A percentile compares a stretch with the other conserved stretches of the same genome.
These are phyloP conservation scores for Manduca sexta DNA, from an alignment of 1,140 invertebrate species.

Conservation along the genomic window DNA sequence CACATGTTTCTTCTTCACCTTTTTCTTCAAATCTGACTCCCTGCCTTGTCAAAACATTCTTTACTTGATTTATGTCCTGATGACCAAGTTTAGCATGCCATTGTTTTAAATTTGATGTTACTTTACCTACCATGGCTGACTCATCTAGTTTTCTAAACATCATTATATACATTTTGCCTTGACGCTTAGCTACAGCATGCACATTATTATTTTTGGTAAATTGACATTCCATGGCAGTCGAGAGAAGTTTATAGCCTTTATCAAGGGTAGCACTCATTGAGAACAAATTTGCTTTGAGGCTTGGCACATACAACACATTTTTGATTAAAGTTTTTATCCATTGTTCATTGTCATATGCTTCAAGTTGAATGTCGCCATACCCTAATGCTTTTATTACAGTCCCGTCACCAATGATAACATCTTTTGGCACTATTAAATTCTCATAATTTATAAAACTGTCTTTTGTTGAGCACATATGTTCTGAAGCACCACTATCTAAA, in stretches of 20 bases:
- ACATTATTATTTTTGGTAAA: constrained; percentile 7
- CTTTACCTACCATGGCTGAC: constrained; percentile 7
- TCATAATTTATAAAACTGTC: constrained; percentile 9
- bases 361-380: constrained; percentile 4
- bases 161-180: constrained; percentile 15
- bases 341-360: not conserved
- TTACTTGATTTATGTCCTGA: constrained; percentile 14
- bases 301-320: too few relatives aligned
- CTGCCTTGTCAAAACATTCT: constrained; percentile 8
- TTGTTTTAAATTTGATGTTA: constrained; percentile 3
- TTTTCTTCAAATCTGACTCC: constrained; percentile 7
- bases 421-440: constrained; percentile 1
- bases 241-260: constrained; percentile 6
- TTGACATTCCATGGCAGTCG: not conserved
- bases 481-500: too few relatives aligned
- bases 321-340: too few relatives aligned
- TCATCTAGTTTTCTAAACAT: constrained; percentile 5
- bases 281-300: too few relatives aligned
- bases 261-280: constrained; percentile 4
- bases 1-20: constrained; percentile 4
- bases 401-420: constrained; percentile 5
- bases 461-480: too few relatives aligned
- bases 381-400: constrained; percentile 5
- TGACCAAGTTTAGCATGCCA: constrained; percentile 14
- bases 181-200: constrained; percentile 6